Percentiles rank a stretch among this genome's conserved stretches.
Conservation (phyloP, 2,113 vertebrate species). For the Telmatochromis bifrenatus region DNA sequence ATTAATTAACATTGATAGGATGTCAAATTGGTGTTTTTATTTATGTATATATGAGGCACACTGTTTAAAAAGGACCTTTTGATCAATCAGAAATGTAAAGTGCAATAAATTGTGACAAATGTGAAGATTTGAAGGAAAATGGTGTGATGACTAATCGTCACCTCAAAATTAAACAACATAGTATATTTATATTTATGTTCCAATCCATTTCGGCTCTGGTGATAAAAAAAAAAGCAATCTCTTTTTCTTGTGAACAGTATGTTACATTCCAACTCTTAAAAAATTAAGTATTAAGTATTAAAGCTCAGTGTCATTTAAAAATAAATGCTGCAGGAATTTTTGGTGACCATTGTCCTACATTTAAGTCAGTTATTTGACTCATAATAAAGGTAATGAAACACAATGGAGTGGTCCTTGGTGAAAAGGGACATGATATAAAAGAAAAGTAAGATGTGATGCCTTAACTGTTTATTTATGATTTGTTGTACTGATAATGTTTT, state of each 20-base stretch:
- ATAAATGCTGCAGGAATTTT: not conserved
- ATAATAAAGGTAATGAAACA: not conserved
- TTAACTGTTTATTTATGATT: not conserved
- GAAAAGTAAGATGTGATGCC: not conserved
- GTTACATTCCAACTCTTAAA: not conserved
- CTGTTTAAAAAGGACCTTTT: not conserved
- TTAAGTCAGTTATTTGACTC: not conserved
- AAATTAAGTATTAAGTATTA: not conserved
- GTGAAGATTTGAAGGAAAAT: not conserved
- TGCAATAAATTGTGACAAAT: not conserved
- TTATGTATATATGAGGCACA: not conserved
- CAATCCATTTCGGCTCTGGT: not conserved
- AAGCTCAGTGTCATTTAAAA: not conserved
- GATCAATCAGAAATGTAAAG: not conserved
- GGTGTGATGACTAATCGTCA: not conserved
- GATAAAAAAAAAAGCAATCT: not conserved
- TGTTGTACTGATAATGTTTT: not conserved
- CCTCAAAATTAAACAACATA: not conserved
- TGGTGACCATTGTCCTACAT: not conserved
- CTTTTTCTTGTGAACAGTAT: not conserved
- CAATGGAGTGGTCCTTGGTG: not conserved
- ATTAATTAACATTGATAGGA: not conserved
- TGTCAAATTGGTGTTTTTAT: not conserved
- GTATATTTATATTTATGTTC: not conserved
- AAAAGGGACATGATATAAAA: not conserved